phyloP scores from a whole-genome alignment of 2,113 vertebrate genomes.

The Cavia porcellus region DNA sequence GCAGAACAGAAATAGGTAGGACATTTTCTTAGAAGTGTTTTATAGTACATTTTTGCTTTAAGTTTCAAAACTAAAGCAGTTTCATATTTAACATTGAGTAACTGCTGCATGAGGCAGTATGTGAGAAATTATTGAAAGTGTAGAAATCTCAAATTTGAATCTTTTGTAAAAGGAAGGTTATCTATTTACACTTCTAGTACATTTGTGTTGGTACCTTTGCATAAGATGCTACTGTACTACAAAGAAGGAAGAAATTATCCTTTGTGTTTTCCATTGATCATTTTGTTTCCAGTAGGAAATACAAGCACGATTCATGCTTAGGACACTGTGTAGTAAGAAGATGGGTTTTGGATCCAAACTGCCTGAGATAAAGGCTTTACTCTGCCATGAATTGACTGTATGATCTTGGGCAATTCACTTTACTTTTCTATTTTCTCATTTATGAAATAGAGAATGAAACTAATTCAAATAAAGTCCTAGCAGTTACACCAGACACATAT shows the following conservation, averaged over 20 bases:
- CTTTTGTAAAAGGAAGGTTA: neutral
- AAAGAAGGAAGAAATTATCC: neutral
- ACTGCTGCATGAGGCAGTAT: neutral
- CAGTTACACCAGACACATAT: neutral
- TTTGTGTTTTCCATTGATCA: slow-evolving; percentile 10
- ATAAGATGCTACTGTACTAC: neutral
- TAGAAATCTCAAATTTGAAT: slow-evolving; percentile 57
- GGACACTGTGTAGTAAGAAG: neutral
- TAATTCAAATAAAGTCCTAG: neutral
- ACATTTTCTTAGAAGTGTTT: slow-evolving; percentile 44
- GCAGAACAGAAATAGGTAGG: slow-evolving; percentile 95
- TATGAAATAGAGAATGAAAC: neutral
- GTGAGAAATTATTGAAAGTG: slow-evolving; percentile 50
- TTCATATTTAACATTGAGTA: slow-evolving; percentile 38
- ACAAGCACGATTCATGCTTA: neutral
- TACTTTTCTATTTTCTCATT: neutral
- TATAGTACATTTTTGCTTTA: neutral
- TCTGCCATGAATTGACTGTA: neutral
- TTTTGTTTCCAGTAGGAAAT: slow-evolving; percentile 54
- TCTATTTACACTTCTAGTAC: slow-evolving; percentile 19
- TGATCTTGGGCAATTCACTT: neutral
- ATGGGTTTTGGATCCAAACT: neutral
- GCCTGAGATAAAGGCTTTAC: neutral
- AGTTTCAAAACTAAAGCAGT: slow-evolving; percentile 41
- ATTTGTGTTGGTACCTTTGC: neutral